Conservation (phyloP, 1,140 invertebrate genomes). For the Sitodiplosis mosellana region DNA sequence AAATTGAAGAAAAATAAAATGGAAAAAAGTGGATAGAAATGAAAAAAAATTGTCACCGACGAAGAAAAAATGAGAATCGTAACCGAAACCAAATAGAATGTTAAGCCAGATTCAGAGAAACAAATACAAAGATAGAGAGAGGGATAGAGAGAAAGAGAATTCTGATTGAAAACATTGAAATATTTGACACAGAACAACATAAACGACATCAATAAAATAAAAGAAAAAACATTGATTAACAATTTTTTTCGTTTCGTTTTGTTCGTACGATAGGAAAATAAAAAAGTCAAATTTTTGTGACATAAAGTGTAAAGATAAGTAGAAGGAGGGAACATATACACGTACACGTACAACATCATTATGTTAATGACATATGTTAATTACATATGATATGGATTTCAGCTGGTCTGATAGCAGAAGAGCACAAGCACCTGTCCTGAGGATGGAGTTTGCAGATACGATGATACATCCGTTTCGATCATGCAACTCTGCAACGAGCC, state of each 20-base stretch:
- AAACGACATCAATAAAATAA: no score
- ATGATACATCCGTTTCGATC: constrained; percentile 67
- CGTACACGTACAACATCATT: constrained; percentile 15
- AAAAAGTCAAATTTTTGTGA: background rate
- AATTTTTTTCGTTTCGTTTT: background rate
- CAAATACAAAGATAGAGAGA: no score
- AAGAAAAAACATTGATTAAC: background rate
- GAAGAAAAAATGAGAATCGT: no score
- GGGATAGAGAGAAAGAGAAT: background rate
- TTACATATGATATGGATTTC: constrained; percentile 28
- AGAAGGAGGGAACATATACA: constrained; percentile 2
- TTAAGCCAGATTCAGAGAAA: no score
- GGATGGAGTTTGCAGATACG: constrained; percentile 61
- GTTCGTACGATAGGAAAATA: background rate
- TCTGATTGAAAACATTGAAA: no score
- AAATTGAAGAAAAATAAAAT: constrained; percentile 1
- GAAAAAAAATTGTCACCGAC: no score
- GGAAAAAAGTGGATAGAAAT: background rate
- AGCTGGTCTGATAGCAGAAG: constrained; percentile 16
- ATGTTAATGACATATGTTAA: constrained; percentile 28
- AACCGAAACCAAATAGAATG: no score
- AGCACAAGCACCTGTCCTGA: constrained; percentile 50
- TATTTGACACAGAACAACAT: no score
- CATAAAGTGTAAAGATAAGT: background rate
- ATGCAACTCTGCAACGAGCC: constrained; percentile 52